Percentiles rank a stretch among this genome's conserved stretches.
Evolutionary conservation across 2,113 vertebrate genomes (phyloP).

Genomic region (Hymenochirus boettgeri): DNA sequence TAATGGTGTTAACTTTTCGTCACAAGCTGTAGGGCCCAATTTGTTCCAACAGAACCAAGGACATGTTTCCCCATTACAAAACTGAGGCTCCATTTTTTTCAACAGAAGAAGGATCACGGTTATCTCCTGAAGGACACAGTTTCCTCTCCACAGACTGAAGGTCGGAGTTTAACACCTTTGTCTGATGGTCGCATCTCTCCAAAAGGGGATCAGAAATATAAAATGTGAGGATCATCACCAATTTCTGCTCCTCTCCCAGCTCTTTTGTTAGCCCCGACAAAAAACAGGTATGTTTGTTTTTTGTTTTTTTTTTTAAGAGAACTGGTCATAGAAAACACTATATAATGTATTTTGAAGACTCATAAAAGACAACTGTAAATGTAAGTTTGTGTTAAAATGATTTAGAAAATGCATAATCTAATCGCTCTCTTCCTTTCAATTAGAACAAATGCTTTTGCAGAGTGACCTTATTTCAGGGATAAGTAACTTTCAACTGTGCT

Average conservation of each 20-base stretch:
- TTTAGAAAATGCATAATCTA: no score
- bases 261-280: slow-evolving; percentile 43
- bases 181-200: not conserved
- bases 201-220: slow-evolving; percentile 14
- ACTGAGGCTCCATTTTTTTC: slow-evolving; percentile 3
- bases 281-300: slow-evolving; percentile 67
- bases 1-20: not conserved
- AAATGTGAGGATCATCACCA: not conserved
- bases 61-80: slow-evolving; percentile 2
- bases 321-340: no score
- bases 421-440: no score
- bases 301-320: no score
- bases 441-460: no score
- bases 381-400: no score
- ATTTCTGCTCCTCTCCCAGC: slow-evolving; percentile 2
- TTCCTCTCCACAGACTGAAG: slow-evolving; percentile 13
- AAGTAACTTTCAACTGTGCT: no score
- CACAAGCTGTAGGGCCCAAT: not conserved
- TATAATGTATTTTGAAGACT: no score
- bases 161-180: not conserved
- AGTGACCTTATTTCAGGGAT: no score
- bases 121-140: slow-evolving; percentile 16
- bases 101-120: slow-evolving; percentile 11
- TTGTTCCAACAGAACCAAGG: not conserved
- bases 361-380: no score